Evolutionary conservation across 2,113 vertebrate genomes (phyloP).

Genomic region (Eolophus roseicapilla): DNA sequence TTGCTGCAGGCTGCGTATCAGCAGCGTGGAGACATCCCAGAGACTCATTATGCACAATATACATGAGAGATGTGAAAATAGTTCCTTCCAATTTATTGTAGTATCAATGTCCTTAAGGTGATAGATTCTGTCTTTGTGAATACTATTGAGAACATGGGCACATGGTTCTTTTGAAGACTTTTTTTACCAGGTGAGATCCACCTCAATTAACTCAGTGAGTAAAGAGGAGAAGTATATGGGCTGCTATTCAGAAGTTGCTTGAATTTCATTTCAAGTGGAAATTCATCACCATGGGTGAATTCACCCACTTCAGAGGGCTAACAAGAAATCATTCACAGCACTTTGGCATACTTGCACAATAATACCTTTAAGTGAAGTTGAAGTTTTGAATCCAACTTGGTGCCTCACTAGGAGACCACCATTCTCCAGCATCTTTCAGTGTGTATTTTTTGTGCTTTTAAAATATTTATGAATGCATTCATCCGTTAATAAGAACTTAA

Average conservation of each 20-base stretch:
- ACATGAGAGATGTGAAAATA: constrained; percentile 39
- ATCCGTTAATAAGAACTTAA: not conserved
- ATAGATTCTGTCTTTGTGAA: constrained; percentile 1
- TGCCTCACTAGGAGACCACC: not conserved
- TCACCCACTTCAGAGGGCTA: not conserved
- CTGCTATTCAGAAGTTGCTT: not conserved
- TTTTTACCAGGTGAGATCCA: constrained; percentile 41
- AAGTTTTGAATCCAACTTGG: not conserved
- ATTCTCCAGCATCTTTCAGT: not conserved
- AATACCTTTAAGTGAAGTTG: not conserved
- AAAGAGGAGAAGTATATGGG: not conserved
- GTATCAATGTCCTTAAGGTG: constrained; percentile 26
- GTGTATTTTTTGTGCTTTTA: not conserved
- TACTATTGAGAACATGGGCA: not conserved
- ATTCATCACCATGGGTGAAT: constrained; percentile 11
- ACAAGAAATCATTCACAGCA: not conserved
- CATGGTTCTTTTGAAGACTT: not conserved
- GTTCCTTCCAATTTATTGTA: constrained; percentile 19
- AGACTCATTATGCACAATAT: constrained; percentile 47
- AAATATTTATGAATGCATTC: not conserved
- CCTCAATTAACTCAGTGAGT: constrained; percentile 56
- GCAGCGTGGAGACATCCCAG: constrained; percentile 26
- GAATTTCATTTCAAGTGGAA: constrained; percentile 30
- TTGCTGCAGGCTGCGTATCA: constrained; percentile 62
- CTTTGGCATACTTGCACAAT: not conserved